These are phyloP conservation scores for Sarcophaga rosellei DNA, from an alignment of 2,888 invertebrate genomes.

Conservation along the genomic window DNA sequence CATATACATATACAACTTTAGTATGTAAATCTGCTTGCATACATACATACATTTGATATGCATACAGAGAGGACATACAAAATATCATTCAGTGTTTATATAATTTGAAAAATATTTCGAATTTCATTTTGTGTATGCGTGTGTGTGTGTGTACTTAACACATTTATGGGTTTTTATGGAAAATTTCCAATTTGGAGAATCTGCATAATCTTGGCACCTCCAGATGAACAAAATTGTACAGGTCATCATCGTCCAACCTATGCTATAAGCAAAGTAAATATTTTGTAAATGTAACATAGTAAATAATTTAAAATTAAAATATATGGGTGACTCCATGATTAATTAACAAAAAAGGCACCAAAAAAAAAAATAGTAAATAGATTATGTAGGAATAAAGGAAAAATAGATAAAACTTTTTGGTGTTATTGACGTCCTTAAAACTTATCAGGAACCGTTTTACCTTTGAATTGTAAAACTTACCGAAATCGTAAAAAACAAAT, in stretches of 20 bases:
- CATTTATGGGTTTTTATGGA: background rate
- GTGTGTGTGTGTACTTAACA: background rate
- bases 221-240: background rate
- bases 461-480: too few species aligned
- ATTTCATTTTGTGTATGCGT: too few species aligned
- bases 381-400: too few species aligned
- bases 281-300: background rate
- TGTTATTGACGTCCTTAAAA: too few species aligned
- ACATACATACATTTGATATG: background rate
- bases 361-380: too few species aligned
- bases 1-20: slow-evolving; percentile 7
- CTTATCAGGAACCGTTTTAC: too few species aligned
- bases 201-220: background rate
- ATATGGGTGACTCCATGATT: slow-evolving; percentile 12
- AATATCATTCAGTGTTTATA: too few species aligned
- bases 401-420: too few species aligned
- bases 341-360: background rate
- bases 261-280: background rate
- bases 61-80: too few species aligned
- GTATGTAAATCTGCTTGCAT: background rate
- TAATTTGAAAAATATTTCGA: too few species aligned
- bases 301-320: background rate
- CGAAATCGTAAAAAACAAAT: too few species aligned
- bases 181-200: slow-evolving; percentile 7
- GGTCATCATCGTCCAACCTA: background rate